Conservation (phyloP, 2,113 vertebrate genomes). For the Etia nguti region DNA sequence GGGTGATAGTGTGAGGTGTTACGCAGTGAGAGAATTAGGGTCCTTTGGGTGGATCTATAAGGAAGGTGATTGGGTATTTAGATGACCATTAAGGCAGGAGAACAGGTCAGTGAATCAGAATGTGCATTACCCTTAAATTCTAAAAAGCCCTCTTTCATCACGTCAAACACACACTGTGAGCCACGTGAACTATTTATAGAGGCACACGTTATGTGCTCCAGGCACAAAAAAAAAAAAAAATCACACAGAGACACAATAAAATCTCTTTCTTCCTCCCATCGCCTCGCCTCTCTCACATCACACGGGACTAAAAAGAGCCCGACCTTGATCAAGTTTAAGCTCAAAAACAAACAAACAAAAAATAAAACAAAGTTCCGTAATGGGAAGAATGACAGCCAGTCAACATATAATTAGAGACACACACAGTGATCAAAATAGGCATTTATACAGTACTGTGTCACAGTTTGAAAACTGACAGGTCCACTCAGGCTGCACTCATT, state of each 20-base stretch:
- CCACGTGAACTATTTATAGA: conserved; percentile 45
- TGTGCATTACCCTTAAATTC: conserved; percentile 17
- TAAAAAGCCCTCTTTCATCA: conserved; percentile 48
- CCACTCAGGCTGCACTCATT: neutral
- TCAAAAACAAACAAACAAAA: neutral
- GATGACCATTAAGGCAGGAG: conserved; percentile 25
- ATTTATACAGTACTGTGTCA: neutral
- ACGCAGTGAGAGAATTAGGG: neutral
- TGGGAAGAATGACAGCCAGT: neutral
- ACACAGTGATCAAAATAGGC: neutral
- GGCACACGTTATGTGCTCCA: neutral
- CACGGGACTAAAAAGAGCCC: neutral
- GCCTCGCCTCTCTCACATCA: neutral
- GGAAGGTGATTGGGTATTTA: neutral
- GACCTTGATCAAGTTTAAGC: conserved; percentile 15
- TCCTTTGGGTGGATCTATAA: neutral
- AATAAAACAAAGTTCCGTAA: neutral
- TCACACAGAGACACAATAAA: conserved; percentile 3
- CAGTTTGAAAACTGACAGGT: neutral
- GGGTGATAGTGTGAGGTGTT: neutral
- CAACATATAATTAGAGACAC: neutral
- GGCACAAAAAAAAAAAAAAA: neutral
- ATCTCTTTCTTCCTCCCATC: neutral
- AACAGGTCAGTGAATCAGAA: conserved; percentile 31
- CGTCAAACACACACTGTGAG: conserved; percentile 28